Conservation (phyloP, 2,797 vertebrate species). For the Oreochromis mossambicus region DNA sequence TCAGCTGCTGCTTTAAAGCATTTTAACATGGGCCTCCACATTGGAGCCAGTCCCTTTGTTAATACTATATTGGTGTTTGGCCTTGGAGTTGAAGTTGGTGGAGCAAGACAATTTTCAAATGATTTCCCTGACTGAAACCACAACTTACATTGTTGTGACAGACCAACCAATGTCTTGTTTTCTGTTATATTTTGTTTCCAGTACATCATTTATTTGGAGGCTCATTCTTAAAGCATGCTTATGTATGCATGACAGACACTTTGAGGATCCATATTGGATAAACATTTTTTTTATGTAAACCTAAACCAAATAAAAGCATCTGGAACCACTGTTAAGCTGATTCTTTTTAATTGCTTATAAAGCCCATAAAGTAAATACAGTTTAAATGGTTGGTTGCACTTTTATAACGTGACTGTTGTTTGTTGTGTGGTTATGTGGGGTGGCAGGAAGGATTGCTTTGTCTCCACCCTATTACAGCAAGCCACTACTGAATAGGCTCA, state of each 20-base stretch:
- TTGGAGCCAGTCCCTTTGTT: background rate
- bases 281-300: background rate
- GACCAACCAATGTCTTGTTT: background rate
- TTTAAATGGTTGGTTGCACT: background rate
- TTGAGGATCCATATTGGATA: background rate
- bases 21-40: background rate
- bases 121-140: background rate
- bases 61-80: background rate
- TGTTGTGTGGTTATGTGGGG: background rate
- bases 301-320: background rate
- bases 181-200: background rate
- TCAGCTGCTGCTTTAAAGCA: background rate
- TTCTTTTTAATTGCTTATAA: background rate
- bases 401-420: background rate
- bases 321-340: background rate
- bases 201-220: background rate
- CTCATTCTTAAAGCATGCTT: background rate
- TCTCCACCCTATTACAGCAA: background rate
- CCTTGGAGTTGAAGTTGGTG: background rate
- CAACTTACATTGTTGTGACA: background rate
- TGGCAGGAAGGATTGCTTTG: background rate
- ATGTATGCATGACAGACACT: background rate
- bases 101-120: background rate
- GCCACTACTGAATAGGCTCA: background rate
- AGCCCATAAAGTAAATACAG: background rate